A percentile compares a stretch with the other conserved stretches of the same genome.
These are phyloP conservation scores for Teinopalpus imperialis DNA, from an alignment of 2,888 invertebrate species.

Conservation along the genomic window DNA sequence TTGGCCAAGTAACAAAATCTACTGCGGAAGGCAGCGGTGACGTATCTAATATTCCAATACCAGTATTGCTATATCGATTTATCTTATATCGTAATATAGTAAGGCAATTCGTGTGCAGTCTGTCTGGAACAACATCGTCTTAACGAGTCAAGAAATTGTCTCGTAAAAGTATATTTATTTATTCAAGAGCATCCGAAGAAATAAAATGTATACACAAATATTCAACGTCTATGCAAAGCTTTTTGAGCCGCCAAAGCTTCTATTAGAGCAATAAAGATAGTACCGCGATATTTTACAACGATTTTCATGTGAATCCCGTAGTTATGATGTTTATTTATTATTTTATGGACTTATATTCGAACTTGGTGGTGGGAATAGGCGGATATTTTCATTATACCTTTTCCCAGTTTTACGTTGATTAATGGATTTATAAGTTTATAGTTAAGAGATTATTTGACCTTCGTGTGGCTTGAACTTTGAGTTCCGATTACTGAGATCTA, in stretches of 20 bases:
- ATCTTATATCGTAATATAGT: too few relatives aligned
- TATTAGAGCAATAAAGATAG: slow-evolving; percentile 32
- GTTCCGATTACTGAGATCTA: too few relatives aligned
- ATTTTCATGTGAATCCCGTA: slow-evolving; percentile 27
- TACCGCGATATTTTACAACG: slow-evolving; percentile 25
- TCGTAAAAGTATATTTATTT: slow-evolving; percentile 14
- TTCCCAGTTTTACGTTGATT: too few relatives aligned
- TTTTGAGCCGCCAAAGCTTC: slow-evolving; percentile 27
- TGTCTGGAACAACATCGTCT: neutral
- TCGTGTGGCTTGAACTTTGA: too few relatives aligned
- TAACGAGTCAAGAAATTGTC: neutral
- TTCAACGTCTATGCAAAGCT: slow-evolving; percentile 24
- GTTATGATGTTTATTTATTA: slow-evolving; percentile 29
- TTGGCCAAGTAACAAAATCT: too few relatives aligned
- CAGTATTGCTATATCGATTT: too few relatives aligned
- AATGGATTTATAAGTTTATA: too few relatives aligned
- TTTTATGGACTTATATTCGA: slow-evolving; percentile 25
- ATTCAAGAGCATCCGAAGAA: slow-evolving; percentile 8
- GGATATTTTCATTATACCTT: too few relatives aligned
- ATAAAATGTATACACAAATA: slow-evolving; percentile 3
- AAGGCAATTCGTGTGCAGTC: neutral
- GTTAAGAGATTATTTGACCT: too few relatives aligned
- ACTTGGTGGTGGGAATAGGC: neutral
- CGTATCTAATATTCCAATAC: too few relatives aligned
- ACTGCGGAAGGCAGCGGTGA: too few relatives aligned